Evolutionary conservation across 2,113 vertebrate species (phyloP), one percentile per base, ranked within the genome.

Genomic region (Xiphias gladius): DNA sequence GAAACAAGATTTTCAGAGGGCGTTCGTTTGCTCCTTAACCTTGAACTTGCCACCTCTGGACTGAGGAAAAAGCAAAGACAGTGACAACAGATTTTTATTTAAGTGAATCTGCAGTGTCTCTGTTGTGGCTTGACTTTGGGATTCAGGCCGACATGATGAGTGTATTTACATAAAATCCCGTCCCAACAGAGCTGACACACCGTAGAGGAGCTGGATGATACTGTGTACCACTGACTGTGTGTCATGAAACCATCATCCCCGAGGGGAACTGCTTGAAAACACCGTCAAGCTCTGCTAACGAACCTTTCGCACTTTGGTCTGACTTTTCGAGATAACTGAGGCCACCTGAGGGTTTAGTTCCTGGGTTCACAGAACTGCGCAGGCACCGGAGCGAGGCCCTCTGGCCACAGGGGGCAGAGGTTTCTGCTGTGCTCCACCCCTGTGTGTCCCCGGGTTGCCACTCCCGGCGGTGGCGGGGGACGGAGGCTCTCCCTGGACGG

Each of bases 371-470:
- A 96, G 89, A 6, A 95, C 0, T 30, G 9, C 71, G 74, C 94
- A 95, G 59, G 94, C 86, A 19, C 92, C 91, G 6, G 94, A 96
- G 46, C 75, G 92, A 16, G 92, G 88, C 28, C 87, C 86, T 30
- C 62, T 61, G 52, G 63, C 55, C 24, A 75, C 50, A 11, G 82
- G n/a, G 20, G 37, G 16, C 3, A 20, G n/a, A 11, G 26, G 1
- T 8, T 50, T 58, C 6, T 19, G 86, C 41, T 63, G 74, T 0
- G 64, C 71, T 69, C 35, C 57, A 0, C 37, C 84, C 46, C 39
- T 14, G 22, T 28, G 41, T 11, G 54, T 48, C 41, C 65, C 79
- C 5, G 54, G 14, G 1, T 79, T 30, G n/a, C 61, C 24, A 55
- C 10, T 73, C 17, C 46, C 57, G 10, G 41, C 39, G 2, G 55